phyloP scores from a whole-genome alignment of 1,140 invertebrate species.

The Ostrea denselamellosa region DNA sequence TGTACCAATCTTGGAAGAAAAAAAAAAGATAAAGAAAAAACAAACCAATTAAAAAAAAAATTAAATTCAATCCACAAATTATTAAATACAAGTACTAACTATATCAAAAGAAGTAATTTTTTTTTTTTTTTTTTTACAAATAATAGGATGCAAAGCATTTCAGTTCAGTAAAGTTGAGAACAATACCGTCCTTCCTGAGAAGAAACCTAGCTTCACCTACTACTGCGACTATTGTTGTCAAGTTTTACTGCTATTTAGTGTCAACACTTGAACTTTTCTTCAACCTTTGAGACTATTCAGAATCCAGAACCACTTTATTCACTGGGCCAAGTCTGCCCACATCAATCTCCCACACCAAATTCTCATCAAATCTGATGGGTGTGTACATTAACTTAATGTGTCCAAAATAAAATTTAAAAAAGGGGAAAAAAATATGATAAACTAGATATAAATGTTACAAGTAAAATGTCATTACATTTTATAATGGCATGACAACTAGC shows the following conservation, averaged over 20 bases:
- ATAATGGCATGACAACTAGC: no score
- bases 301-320: not conserved
- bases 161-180: not conserved
- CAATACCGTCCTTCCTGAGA: not conserved
- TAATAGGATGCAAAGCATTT: not conserved
- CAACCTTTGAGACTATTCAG: slow-evolving; percentile 33
- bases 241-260: slow-evolving; percentile 30
- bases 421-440: no score
- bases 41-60: no score
- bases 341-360: not conserved
- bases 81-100: not conserved
- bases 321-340: not conserved
- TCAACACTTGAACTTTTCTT: slow-evolving; percentile 36
- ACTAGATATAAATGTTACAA: no score
- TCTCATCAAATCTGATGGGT: not conserved
- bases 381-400: not conserved
- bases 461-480: no score
- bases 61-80: no score
- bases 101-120: not conserved
- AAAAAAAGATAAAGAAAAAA: no score
- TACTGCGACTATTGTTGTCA: slow-evolving; percentile 17
- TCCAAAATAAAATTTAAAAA: not conserved
- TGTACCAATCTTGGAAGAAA: not conserved
- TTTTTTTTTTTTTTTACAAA: no score
- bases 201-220: not conserved